These are phyloP conservation scores for Arrhopalites spinosus DNA, from an alignment of 2,888 invertebrate genomes.

Conservation along the genomic window DNA sequence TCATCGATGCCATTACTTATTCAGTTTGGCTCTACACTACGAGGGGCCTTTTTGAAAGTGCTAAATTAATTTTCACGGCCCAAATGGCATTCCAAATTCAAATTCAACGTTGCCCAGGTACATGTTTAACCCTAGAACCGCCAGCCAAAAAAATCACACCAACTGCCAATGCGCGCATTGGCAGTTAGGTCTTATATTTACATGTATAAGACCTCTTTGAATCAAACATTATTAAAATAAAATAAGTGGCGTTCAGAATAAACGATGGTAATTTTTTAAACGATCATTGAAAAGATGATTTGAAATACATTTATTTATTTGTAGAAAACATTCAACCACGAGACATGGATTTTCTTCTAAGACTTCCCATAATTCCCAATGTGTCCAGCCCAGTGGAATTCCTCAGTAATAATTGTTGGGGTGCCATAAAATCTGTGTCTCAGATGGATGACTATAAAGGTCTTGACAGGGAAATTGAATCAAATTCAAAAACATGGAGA, in stretches of 20 bases:
- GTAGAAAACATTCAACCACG: constrained; percentile 81
- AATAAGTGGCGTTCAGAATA: no score
- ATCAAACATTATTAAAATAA: no score
- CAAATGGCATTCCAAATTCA: constrained; percentile 96
- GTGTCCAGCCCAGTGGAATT: constrained; percentile 94
- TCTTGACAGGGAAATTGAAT: constrained; percentile 91
- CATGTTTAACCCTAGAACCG: no score
- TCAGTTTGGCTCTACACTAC: constrained; percentile 95
- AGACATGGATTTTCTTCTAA: constrained; percentile 88
- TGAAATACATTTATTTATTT: no score
- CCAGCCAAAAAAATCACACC: no score
- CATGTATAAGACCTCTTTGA: no score
- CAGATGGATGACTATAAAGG: constrained; percentile 84
- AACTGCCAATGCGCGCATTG: no score
- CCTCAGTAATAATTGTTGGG: constrained; percentile 89
- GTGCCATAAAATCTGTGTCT: constrained; percentile 87
- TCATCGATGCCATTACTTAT: constrained; percentile 92
- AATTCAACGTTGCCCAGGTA: no score
- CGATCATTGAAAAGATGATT: no score
- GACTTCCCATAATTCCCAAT: constrained; percentile 90
- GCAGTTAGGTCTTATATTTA: no score
- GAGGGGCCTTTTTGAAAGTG: constrained; percentile 91
- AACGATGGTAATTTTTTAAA: no score
- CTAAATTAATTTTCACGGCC: constrained; percentile 92
- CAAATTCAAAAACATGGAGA: constrained; percentile 60